Evolutionary conservation across 2,888 invertebrate species (phyloP).

Genomic region (Diaprepes abbreviatus): DNA sequence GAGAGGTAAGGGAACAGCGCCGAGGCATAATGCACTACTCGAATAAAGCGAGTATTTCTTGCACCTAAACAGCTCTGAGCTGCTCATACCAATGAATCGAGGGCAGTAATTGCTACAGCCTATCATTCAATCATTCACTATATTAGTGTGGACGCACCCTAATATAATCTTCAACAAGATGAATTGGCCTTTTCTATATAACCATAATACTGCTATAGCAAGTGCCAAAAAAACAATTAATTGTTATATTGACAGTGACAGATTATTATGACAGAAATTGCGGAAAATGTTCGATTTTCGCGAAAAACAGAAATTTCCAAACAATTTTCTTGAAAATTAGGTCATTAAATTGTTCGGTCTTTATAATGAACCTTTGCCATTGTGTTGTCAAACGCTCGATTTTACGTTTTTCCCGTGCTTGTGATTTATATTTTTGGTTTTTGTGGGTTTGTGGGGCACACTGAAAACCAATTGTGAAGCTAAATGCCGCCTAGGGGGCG

Average conservation of each 20-base stretch:
- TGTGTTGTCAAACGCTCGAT: conserved; percentile 15
- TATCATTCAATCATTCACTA: no score
- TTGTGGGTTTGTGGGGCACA: conserved; percentile 57
- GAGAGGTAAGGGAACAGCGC: no score
- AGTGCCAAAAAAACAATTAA: no score
- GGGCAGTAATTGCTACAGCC: no score
- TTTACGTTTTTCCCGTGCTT: conserved; percentile 18
- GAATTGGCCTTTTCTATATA: no score
- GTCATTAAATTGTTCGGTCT: conserved; percentile 36
- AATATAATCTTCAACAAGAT: no score
- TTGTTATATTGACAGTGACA: conserved; percentile 8
- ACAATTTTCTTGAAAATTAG: conserved; percentile 38
- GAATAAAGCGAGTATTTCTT: no score
- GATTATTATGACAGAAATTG: conserved; percentile 9
- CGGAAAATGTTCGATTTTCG: conserved; percentile 42
- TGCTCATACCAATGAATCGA: no score
- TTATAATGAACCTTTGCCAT: conserved; percentile 36
- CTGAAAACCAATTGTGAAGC: conserved; percentile 62
- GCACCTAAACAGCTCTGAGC: no score
- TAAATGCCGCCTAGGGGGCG: conserved; percentile 67
- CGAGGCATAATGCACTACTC: no score
- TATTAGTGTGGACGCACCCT: no score
- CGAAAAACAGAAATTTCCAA: conserved; percentile 29
- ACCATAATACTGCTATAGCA: no score
- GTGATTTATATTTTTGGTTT: conserved; percentile 24